These are phyloP conservation scores for Cistogaster globosa DNA, from an alignment of 2,888 invertebrate genomes.

Conservation along the genomic window DNA sequence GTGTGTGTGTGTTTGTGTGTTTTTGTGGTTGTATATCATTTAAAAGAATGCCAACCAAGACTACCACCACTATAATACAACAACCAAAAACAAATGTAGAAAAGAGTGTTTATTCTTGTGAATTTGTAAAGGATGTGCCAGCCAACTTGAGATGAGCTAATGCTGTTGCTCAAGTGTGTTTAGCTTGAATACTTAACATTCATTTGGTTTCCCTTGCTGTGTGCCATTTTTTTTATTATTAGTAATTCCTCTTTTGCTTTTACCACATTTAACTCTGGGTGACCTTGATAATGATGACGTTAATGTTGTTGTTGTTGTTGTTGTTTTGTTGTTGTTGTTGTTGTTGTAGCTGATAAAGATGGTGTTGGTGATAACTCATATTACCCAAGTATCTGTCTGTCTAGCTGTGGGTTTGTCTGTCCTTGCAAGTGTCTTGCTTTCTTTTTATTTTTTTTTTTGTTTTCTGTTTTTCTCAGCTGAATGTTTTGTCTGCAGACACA, in stretches of 20 bases:
- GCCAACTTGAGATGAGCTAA: slow-evolving; percentile 72
- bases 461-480: background rate
- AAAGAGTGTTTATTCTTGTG: slow-evolving; percentile 59
- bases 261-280: slow-evolving; percentile 61
- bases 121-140: slow-evolving; percentile 68
- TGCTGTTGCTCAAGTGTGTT: slow-evolving; percentile 71
- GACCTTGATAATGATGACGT: slow-evolving; percentile 70
- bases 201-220: slow-evolving; percentile 68
- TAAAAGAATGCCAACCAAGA: slow-evolving; percentile 47
- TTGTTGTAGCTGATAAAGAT: slow-evolving; percentile 33
- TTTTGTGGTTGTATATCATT: slow-evolving; percentile 18
- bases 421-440: slow-evolving; percentile 61
- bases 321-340: slow-evolving; percentile 33
- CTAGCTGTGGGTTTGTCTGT: slow-evolving; percentile 39
- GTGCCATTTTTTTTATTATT: background rate
- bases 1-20: background rate
- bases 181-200: slow-evolving; percentile 72
- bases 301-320: slow-evolving; percentile 16
- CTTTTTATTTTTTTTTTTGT: background rate
- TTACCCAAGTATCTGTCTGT: slow-evolving; percentile 63
- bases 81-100: slow-evolving; percentile 4
- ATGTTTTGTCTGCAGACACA: slow-evolving; percentile 4
- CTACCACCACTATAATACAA: slow-evolving; percentile 20
- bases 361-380: slow-evolving; percentile 63
- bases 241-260: slow-evolving; percentile 23